Conservation (phyloP, 2,113 vertebrate species). For the Pao palembangensis region DNA sequence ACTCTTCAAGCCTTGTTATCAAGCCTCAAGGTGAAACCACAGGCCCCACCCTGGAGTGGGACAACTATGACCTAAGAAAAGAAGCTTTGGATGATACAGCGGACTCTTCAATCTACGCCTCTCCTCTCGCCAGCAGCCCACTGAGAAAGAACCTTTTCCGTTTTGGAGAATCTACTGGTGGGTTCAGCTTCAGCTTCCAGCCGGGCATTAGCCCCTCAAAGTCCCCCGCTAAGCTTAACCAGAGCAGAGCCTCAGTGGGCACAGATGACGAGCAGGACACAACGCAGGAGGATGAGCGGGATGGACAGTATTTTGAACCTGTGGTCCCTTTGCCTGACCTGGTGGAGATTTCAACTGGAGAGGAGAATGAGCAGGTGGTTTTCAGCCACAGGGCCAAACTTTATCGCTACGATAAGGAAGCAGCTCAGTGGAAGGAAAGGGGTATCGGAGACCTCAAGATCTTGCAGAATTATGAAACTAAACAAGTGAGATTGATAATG, state of each 20-base stretch:
- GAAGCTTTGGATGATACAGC: conserved; percentile 83
- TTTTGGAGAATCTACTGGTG: conserved; percentile 91
- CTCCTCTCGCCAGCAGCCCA: conserved; percentile 83
- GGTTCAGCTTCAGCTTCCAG: conserved; percentile 95
- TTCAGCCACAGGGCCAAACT: conserved; percentile 96
- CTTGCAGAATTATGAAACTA: conserved; percentile 86
- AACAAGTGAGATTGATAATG: conserved; percentile 92
- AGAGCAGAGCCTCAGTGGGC: conserved; percentile 84
- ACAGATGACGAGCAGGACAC: conserved; percentile 91
- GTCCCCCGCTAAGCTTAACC: conserved; percentile 89
- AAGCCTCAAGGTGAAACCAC: conserved; percentile 79
- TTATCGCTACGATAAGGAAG: conserved; percentile 90
- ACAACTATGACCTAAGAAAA: conserved; percentile 87
- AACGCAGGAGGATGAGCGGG: conserved; percentile 90
- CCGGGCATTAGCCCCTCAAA: conserved; percentile 91
- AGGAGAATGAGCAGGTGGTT: conserved; percentile 93
- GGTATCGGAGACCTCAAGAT: conserved; percentile 97
- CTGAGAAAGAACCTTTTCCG: conserved; percentile 89
- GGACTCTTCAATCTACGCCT: conserved; percentile 82
- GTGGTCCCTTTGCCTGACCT: conserved; percentile 93
- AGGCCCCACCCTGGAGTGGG: conserved; percentile 89
- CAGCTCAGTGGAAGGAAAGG: conserved; percentile 93
- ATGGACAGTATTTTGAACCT: conserved; percentile 94
- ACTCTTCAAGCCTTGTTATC: conserved; percentile 65
- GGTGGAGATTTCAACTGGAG: conserved; percentile 89